Base-by-base conservation (phyloP, 2,888 invertebrate species). In the Pinctada fucata region DNA sequence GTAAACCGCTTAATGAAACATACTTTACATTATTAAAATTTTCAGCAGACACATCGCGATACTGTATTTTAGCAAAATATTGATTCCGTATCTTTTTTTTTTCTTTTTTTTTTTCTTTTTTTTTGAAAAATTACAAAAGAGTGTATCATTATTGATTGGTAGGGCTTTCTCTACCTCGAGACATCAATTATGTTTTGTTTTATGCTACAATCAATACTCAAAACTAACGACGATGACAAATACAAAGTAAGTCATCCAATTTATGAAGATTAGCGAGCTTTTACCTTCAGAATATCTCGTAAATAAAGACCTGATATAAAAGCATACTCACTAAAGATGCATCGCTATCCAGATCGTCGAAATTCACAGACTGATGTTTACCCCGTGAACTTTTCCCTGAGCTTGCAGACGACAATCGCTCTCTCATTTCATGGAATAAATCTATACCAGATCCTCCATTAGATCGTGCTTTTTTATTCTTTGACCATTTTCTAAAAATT, bases 301-400 rank as follows among this genome's bases (percentile, higher is more conserved):
- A 31, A 31, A 31, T 31, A 31, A 31, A 31, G 31, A 31, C 31
- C 31, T 31, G 31, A 31, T 31, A 31, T 31, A 31, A 31, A 31
- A 31, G 31, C 31, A 6, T 68, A 86, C 87, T 87, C 82, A 89
- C 90, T 83, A 88, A 65, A 6, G 86, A 88, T 5, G 83, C 82
- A 47, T 89, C 88, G 66, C 87, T 88, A 72, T 90, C 90, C 5
- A 85, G 70, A 69, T 89, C 88, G 50, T 90, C 90, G 31, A 86
- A 85, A 2, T 88, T 82, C 16, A 85, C 85, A n/a, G 88, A 88
- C n/a, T 85, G 84, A 31, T 87, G 82, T 16, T 87, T 84, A 73
- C 85, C 83, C 51, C 84, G 80, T 47, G 85, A 81, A 69, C 88
- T 80, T 64, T 83, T 73, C n/a, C 86, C 83, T 8, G 83, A 84